These are phyloP conservation scores for Periparus ater DNA, from an alignment of 2,797 vertebrate species.

Conservation along the genomic window DNA sequence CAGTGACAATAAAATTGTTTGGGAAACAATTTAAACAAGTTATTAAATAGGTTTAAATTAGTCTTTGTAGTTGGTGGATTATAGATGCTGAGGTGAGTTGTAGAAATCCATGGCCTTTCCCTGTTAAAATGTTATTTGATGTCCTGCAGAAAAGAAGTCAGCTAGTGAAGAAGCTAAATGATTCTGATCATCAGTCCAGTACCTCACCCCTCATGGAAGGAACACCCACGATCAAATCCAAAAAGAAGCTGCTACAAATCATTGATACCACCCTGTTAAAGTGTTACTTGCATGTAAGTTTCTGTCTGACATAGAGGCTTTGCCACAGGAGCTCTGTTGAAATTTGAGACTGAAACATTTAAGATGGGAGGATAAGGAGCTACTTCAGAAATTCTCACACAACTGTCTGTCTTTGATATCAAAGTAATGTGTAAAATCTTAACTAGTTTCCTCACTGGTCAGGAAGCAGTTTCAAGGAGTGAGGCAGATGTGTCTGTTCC, in stretches of 20 bases:
- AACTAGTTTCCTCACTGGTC: not conserved
- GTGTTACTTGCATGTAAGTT: slow-evolving; percentile 94
- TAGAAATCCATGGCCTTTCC: not conserved
- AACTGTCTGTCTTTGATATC: not conserved
- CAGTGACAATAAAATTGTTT: not conserved
- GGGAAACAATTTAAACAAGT: not conserved
- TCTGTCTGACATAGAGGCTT: not conserved
- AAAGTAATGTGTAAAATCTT: not conserved
- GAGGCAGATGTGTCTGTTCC: not conserved
- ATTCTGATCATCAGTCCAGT: slow-evolving; percentile 90
- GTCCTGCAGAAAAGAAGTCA: slow-evolving; percentile 91
- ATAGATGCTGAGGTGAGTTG: not conserved
- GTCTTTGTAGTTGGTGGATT: not conserved
- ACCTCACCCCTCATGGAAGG: slow-evolving; percentile 97
- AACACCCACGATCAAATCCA: slow-evolving; percentile 96
- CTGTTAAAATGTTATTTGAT: not conserved
- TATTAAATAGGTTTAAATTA: not conserved
- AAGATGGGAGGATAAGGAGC: not conserved
- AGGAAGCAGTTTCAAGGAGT: not conserved
- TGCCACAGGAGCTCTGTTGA: not conserved
- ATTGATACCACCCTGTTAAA: slow-evolving; percentile 97
- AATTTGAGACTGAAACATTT: not conserved
- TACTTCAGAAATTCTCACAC: not conserved
- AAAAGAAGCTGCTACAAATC: slow-evolving; percentile 96
- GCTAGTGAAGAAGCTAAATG: slow-evolving; percentile 94